phyloP scores from a whole-genome alignment of 2,888 invertebrate genomes.

The Eupithecia abbreviata region DNA sequence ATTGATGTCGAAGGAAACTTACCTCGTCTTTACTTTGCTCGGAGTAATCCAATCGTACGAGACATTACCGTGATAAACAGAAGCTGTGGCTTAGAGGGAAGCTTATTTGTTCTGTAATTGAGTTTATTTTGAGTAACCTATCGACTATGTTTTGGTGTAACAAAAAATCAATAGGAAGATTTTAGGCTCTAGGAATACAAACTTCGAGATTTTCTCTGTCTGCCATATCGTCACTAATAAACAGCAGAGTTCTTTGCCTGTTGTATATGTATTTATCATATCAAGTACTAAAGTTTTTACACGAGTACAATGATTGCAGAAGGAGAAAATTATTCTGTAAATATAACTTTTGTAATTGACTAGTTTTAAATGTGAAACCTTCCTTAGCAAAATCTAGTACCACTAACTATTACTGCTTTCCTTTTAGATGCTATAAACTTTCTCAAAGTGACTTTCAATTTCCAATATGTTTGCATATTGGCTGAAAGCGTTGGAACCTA shows the following conservation, averaged over 20 bases:
- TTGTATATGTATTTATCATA: not conserved
- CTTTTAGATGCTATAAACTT: constrained; percentile 43
- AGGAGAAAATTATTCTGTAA: not conserved
- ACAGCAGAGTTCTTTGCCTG: not conserved
- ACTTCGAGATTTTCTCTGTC: not conserved
- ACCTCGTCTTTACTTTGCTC: constrained; percentile 53
- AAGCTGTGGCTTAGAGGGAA: constrained; percentile 30
- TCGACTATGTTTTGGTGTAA: not conserved
- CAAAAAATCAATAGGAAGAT: not conserved
- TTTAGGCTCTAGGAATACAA: not conserved
- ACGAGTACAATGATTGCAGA: not conserved
- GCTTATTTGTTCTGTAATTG: constrained; percentile 16
- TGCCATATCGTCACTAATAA: not conserved
- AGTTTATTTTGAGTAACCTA: constrained; percentile 9
- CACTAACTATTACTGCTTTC: constrained; percentile 40
- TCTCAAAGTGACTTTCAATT: constrained; percentile 60
- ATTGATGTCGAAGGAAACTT: constrained; percentile 58
- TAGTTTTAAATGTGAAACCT: constrained; percentile 21
- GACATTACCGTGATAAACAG: constrained; percentile 51
- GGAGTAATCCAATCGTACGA: constrained; percentile 47
- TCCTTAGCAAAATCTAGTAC: constrained; percentile 32
- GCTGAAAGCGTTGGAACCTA: constrained; percentile 52
- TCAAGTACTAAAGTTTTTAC: not conserved
- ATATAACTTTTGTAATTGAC: not conserved
- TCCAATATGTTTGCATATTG: constrained; percentile 64